Conservation (phyloP, 2,888 invertebrate genomes). For the Masnerella sp. region DNA sequence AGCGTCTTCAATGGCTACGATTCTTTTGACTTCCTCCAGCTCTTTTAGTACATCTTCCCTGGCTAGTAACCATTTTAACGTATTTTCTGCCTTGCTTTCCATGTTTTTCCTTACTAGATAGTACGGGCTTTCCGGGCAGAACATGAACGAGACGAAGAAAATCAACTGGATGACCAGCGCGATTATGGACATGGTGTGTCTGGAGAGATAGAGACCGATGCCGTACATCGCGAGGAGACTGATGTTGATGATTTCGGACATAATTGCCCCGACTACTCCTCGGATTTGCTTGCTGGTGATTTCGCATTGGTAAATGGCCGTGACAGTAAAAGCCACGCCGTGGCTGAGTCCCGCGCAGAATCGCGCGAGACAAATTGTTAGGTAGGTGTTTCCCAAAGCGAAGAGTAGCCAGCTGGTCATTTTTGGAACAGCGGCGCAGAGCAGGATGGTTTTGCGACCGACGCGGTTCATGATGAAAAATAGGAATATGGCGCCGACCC, state of each 20-base stretch:
- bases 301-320: slow-evolving; percentile 53
- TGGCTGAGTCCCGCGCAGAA: slow-evolving; percentile 49
- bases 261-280: slow-evolving; percentile 40
- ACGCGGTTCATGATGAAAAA: slow-evolving; percentile 54
- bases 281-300: slow-evolving; percentile 47
- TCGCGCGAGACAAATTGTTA: slow-evolving; percentile 23
- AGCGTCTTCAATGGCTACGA: slow-evolving; percentile 69
- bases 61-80: slow-evolving; percentile 70
- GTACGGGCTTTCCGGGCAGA: slow-evolving; percentile 52
- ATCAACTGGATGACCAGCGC: slow-evolving; percentile 32
- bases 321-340: slow-evolving; percentile 41
- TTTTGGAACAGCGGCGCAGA: slow-evolving; percentile 42
- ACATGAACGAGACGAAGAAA: slow-evolving; percentile 39
- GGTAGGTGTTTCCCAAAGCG: slow-evolving; percentile 27
- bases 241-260: slow-evolving; percentile 45
- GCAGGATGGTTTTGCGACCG: slow-evolving; percentile 49
- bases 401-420: slow-evolving; percentile 44
- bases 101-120: slow-evolving; percentile 42
- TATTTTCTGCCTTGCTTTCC: slow-evolving; percentile 24
- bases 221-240: slow-evolving; percentile 45
- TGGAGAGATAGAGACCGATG: slow-evolving; percentile 26
- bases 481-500: slow-evolving; percentile 44
- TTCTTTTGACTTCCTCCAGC: slow-evolving; percentile 73
- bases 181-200: slow-evolving; percentile 30
- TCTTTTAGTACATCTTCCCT: slow-evolving; percentile 72